Percentiles rank a stretch among this genome's conserved stretches.
These are phyloP conservation scores for Bombus balteatus DNA, from an alignment of 1,140 invertebrate genomes.

Conservation along the genomic window DNA sequence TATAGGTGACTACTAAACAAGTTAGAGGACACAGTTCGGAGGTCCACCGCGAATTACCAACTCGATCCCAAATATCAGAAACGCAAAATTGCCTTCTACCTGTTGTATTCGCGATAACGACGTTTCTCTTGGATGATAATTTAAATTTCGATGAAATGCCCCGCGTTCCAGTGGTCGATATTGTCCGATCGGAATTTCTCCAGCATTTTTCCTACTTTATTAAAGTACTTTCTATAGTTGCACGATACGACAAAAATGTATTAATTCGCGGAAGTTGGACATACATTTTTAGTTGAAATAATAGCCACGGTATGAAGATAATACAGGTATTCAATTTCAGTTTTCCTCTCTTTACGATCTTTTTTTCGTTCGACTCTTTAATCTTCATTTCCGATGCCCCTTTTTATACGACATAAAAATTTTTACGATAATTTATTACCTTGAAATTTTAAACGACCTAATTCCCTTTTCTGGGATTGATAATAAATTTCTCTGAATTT, in stretches of 20 bases:
- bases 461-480: background rate
- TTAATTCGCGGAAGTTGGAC: background rate
- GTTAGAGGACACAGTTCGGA: constrained; percentile 56
- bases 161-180: constrained; percentile 27
- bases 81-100: constrained; percentile 24
- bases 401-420: background rate
- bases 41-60: constrained; percentile 59
- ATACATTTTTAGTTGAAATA: too few relatives aligned
- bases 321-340: too few relatives aligned
- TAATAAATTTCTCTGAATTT: background rate
- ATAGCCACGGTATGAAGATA: background rate
- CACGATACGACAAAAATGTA: constrained; percentile 9
- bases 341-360: background rate
- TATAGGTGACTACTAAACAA: constrained; percentile 49
- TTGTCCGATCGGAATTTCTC: constrained; percentile 37
- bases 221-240: constrained; percentile 20
- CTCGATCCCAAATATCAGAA: constrained; percentile 50
- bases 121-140: constrained; percentile 45
- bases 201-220: constrained; percentile 21
- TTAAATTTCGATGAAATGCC: constrained; percentile 55
- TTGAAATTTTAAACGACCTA: background rate
- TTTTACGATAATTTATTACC: background rate
- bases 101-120: constrained; percentile 53
- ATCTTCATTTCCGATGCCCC: background rate
- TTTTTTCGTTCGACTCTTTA: background rate